A percentile compares a stretch with the other conserved stretches of the same genome.
These are phyloP conservation scores for Cyanocitta stelleri DNA, from an alignment of 2,113 vertebrate species.

Conservation along the genomic window DNA sequence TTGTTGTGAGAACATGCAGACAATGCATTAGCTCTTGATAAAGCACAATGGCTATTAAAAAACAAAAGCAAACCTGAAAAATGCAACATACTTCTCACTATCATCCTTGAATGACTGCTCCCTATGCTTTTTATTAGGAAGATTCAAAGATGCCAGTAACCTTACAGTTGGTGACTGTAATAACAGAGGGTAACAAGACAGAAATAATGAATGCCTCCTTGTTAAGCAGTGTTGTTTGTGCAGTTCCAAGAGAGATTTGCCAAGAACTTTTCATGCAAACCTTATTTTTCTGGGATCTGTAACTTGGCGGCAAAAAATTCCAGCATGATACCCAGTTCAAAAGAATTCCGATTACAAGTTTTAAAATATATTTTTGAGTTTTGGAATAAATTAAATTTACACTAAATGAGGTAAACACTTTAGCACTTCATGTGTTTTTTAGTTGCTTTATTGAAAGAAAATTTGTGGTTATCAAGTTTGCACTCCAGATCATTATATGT, in stretches of 20 bases:
- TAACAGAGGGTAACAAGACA: neutral
- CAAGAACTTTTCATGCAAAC: constrained; percentile 48
- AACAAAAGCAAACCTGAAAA: neutral
- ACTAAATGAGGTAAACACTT: neutral
- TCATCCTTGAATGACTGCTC: neutral
- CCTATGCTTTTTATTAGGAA: neutral
- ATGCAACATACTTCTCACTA: neutral
- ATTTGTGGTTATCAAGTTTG: neutral
- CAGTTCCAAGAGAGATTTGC: neutral
- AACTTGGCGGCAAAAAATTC: neutral
- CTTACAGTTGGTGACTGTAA: neutral
- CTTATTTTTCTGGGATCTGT: constrained; percentile 23
- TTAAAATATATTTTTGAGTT: neutral
- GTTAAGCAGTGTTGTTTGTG: neutral
- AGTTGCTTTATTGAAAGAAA: neutral
- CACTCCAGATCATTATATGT: neutral
- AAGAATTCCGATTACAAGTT: neutral
- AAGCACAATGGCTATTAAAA: neutral
- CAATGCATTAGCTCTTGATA: neutral
- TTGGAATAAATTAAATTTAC: neutral
- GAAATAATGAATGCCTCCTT: constrained; percentile 53
- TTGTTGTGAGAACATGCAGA: neutral
- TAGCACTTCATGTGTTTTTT: neutral
- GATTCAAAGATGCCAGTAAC: neutral
- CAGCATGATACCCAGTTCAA: neutral